phyloP scores from a whole-genome alignment of 2,113 vertebrate genomes.

The Saguinus midas region DNA sequence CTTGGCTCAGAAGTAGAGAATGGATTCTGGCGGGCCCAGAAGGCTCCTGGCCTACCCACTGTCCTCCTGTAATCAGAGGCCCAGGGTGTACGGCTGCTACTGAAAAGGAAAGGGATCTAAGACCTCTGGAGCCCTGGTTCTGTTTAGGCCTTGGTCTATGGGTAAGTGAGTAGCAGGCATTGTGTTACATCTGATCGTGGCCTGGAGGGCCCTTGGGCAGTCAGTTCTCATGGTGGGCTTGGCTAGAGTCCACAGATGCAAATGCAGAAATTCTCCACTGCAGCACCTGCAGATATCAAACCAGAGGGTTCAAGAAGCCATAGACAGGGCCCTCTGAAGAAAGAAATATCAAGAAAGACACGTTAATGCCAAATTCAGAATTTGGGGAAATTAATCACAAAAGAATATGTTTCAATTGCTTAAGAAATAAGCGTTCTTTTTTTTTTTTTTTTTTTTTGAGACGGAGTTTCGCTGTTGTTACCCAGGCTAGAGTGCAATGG shows the following conservation, averaged over 20 bases:
- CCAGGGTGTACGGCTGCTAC: neutral
- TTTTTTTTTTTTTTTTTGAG: too few species aligned
- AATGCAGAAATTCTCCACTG: neutral
- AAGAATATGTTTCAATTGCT: constrained; percentile 1
- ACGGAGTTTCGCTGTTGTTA: too few species aligned
- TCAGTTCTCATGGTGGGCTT: neutral
- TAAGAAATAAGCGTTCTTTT: neutral
- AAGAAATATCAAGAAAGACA: neutral
- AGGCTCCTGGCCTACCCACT: neutral
- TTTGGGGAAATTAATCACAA: neutral
- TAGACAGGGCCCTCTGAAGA: neutral
- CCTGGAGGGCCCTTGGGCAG: neutral
- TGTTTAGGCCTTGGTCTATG: neutral
- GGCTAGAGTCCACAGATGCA: neutral
- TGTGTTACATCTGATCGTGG: neutral
- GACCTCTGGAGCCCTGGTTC: neutral
- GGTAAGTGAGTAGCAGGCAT: neutral
- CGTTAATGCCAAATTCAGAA: neutral
- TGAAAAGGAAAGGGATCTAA: neutral
- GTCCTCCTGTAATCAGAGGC: neutral
- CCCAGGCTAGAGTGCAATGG: too few species aligned
- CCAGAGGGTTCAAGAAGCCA: neutral
- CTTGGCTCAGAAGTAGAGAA: neutral
- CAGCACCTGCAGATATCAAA: neutral
- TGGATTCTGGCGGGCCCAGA: neutral